Evolutionary conservation across 2,888 invertebrate species (phyloP).

Genomic region (Agrilus biguttatus): DNA sequence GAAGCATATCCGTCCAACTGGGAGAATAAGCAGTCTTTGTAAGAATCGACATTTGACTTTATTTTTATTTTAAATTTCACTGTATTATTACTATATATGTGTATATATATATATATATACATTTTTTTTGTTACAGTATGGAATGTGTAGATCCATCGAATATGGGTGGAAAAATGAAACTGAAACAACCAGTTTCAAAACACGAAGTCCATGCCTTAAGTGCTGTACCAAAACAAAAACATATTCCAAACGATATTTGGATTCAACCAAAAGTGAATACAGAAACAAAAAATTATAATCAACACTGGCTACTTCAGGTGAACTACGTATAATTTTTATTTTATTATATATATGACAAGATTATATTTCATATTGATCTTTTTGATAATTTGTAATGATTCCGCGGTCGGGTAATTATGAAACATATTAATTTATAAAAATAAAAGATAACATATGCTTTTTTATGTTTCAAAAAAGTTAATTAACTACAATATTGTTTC

Average conservation of each 20-base stretch:
- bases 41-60: slow-evolving; percentile 13
- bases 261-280: slow-evolving; percentile 50
- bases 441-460: too few relatives aligned
- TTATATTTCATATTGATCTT: background rate
- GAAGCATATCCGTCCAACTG: slow-evolving; percentile 37
- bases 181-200: slow-evolving; percentile 46
- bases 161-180: slow-evolving; percentile 4
- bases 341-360: too few relatives aligned
- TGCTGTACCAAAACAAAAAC: slow-evolving; percentile 63
- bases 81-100: too few relatives aligned
- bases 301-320: slow-evolving; percentile 85
- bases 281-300: slow-evolving; percentile 49
- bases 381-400: too few relatives aligned
- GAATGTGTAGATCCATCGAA: too few relatives aligned
- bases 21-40: slow-evolving; percentile 33
- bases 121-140: too few relatives aligned
- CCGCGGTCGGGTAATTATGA: too few relatives aligned
- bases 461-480: too few relatives aligned
- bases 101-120: too few relatives aligned
- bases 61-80: too few relatives aligned
- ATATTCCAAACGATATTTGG: slow-evolving; percentile 58
- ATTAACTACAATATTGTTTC: too few relatives aligned
- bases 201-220: slow-evolving; percentile 56
- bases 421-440: too few relatives aligned
- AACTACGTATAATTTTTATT: slow-evolving; percentile 3